A percentile compares a stretch with the other conserved stretches of the same genome.
These are phyloP conservation scores for Erpornis zantholeuca DNA, from an alignment of 2,113 vertebrate genomes.

Conservation along the genomic window DNA sequence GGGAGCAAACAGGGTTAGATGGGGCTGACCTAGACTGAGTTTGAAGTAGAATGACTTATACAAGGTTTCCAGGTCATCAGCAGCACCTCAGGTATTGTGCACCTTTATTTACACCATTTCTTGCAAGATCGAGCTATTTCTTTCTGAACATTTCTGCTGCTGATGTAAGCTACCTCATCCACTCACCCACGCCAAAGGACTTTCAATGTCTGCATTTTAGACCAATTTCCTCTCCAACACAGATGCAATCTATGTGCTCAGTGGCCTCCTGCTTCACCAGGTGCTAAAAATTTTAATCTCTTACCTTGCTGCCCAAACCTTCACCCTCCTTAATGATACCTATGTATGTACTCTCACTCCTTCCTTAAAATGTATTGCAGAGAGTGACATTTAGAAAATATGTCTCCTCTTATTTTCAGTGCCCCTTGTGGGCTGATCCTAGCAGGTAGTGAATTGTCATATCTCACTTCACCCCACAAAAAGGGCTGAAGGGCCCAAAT, in stretches of 20 bases:
- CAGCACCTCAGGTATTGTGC: neutral
- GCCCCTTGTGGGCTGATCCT: rapidly evolving
- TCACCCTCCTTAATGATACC: neutral
- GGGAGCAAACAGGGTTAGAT: neutral
- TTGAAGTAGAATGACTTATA: neutral
- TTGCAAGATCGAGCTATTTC: neutral
- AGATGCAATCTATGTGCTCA: neutral
- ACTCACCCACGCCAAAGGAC: neutral
- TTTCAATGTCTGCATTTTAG: neutral
- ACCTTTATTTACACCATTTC: neutral
- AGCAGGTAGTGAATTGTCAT: neutral
- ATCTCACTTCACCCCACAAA: neutral
- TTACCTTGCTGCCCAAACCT: neutral
- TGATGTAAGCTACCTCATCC: neutral
- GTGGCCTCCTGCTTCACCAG: neutral
- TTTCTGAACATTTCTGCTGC: neutral
- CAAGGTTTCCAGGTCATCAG: rapidly evolving
- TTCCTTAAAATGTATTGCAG: neutral
- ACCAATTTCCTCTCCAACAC: neutral
- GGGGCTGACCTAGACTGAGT: neutral
- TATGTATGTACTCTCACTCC: neutral
- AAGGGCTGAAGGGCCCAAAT: neutral
- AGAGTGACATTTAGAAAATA: neutral
- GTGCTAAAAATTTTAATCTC: neutral
- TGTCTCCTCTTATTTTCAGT: neutral